Evolutionary conservation across 2,888 invertebrate species (phyloP).

Genomic region (Eristalinus sepulchralis): DNA sequence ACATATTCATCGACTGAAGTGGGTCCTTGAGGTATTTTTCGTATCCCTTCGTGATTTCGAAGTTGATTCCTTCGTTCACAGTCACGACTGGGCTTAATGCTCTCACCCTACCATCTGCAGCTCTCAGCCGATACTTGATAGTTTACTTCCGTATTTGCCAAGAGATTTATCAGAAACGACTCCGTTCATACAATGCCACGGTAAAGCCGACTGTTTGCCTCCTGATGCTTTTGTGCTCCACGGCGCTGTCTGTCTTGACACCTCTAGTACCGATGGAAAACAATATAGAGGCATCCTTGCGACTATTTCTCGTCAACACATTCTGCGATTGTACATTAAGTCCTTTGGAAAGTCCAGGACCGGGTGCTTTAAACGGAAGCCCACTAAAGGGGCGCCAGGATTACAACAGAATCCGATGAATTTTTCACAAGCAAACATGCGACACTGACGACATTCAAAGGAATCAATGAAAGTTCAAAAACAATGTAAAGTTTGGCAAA

Average conservation of each 20-base stretch:
- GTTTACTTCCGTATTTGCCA: conserved; percentile 25
- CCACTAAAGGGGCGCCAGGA: conserved; percentile 27
- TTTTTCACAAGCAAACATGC: not conserved
- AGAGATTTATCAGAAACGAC: not conserved
- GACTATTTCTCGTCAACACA: not conserved
- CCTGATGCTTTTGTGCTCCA: not conserved
- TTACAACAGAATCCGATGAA: not conserved
- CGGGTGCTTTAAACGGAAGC: not conserved
- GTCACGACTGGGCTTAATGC: no score
- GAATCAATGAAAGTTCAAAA: not conserved
- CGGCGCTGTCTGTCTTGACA: conserved; percentile 29
- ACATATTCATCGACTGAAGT: not conserved
- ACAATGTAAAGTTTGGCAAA: no score
- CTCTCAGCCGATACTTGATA: not conserved
- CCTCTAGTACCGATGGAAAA: conserved; percentile 10
- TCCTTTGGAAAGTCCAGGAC: conserved; percentile 8
- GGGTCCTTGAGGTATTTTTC: not conserved
- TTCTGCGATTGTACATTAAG: not conserved
- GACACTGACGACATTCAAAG: not conserved
- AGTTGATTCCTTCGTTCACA: not conserved
- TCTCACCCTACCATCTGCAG: not conserved
- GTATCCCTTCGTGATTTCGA: not conserved
- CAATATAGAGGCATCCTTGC: conserved; percentile 1
- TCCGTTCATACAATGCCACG: not conserved
- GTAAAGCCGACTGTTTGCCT: not conserved